Evolutionary conservation across 2,113 vertebrate genomes (phyloP).

Genomic region (Gracilinanus agilis): DNA sequence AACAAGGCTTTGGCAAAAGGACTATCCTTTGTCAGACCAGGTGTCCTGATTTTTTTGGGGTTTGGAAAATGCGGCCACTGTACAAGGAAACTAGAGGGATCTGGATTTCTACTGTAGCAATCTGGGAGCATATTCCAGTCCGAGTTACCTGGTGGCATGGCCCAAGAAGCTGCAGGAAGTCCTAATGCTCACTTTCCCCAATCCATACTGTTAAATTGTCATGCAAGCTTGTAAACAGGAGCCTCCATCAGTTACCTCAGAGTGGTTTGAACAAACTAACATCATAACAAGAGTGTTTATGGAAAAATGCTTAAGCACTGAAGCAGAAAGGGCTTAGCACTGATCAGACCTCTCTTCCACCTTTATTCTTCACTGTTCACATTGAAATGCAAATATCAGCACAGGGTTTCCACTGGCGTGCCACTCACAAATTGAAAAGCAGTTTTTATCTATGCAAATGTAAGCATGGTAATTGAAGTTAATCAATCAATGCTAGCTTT

Average conservation of each 20-base stretch:
- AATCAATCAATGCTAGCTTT: slow-evolving; percentile 99
- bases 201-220: slow-evolving; percentile 86
- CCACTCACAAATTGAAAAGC: slow-evolving; percentile 99
- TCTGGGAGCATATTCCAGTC: not conserved
- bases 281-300: slow-evolving; percentile 98
- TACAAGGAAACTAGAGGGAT: rapidly evolving
- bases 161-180: slow-evolving; percentile 47
- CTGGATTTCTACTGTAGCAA: rapidly evolving
- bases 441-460: slow-evolving; percentile 99
- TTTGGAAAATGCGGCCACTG: not conserved
- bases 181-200: slow-evolving; percentile 59
- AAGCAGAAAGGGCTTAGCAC: slow-evolving; percentile 99
- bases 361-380: slow-evolving; percentile 99
- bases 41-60: not conserved
- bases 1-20: slow-evolving; percentile 7
- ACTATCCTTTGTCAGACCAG: slow-evolving; percentile 7
- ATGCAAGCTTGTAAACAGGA: slow-evolving; percentile 90
- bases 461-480: slow-evolving; percentile 99
- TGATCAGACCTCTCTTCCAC: slow-evolving; percentile 99
- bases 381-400: slow-evolving; percentile 99
- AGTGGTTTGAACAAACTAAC: slow-evolving; percentile 92
- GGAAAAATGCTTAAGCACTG: slow-evolving; percentile 93
- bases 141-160: slow-evolving; percentile 18
- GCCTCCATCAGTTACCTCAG: slow-evolving; percentile 87
- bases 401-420: slow-evolving; percentile 99